phyloP scores from a whole-genome alignment of 2,113 vertebrate genomes.

The Todiramphus saurophagus region DNA sequence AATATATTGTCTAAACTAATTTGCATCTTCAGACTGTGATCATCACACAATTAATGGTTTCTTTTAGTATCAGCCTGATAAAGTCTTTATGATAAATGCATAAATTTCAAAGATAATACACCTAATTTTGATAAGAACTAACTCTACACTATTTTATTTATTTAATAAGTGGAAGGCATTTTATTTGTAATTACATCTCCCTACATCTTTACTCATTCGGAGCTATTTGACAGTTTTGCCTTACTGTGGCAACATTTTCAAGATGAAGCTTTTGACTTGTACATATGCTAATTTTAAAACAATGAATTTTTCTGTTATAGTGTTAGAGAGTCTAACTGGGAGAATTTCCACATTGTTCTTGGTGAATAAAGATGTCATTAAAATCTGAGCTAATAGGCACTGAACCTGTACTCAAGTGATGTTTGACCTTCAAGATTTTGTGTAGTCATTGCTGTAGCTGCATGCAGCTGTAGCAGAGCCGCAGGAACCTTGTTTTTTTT shows the following conservation, averaged over 20 bases:
- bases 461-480: background rate
- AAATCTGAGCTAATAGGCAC: background rate
- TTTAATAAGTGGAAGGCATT: background rate
- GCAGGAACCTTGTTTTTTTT: background rate
- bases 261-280: background rate
- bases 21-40: background rate
- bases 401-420: background rate
- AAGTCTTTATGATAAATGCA: background rate
- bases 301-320: background rate
- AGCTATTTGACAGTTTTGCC: background rate
- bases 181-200: background rate
- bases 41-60: background rate
- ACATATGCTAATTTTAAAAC: background rate
- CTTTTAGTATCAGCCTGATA: background rate
- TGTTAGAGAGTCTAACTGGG: background rate
- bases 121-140: background rate
- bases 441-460: background rate
- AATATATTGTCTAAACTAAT: background rate
- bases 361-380: conserved; percentile 2
- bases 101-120: background rate
- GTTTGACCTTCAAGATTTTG: conserved; percentile 27
- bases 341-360: background rate
- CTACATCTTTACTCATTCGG: background rate
- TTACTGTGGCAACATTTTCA: background rate
- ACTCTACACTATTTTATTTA: background rate